Evolutionary conservation across 2,113 vertebrate species (phyloP), one percentile per base, ranked within the genome.

Genomic region (Odocoileus hemionus): DNA sequence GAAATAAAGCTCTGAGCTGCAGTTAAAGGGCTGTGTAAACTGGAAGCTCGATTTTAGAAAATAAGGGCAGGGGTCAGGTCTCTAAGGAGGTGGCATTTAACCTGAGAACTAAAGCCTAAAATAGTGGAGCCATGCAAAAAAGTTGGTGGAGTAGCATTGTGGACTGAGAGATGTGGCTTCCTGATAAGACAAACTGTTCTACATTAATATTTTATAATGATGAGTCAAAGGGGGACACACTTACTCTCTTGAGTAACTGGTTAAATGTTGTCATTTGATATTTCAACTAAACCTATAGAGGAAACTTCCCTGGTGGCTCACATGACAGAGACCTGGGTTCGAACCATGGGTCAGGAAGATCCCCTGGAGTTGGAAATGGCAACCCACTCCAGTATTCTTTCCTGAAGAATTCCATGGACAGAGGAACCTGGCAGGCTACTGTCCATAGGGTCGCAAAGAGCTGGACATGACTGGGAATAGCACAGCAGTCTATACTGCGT

Each of bases 281-380:
- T 82, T 82, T 47, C 45, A 74, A 58, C 4, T 86, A 54, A 82
- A n/a, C 12, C 25, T 58, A 74, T 23, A 12, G 67, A 74, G 67
- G 12, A 19, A 39, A 74, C 10, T 74, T 74, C 10, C n/a, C 67
- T 39, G n/a, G n/a, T 74, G 36, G 67, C 67, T 74, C 19, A 39
- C 5, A 74, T 2, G 5, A 39, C 67, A 0, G 19, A 74, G 19
- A 74, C 19, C n/a, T 0, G 2, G 36, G 19, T 74, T 74, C 1
- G 5, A 74, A n/a, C 67, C n/a, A 19, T 23, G 19, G 19, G 10
- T 39, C n/a, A 39, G n/a, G 67, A 74, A 74, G 67, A 74, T 74
- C 10, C 67, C 19, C n/a, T 39, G n/a, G 19, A 23, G 19, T 3
- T 23, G 67, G n/a, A 39, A 74, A 74, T 74, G n/a, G n/a, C 67